Conservation (phyloP, 2,797 vertebrate species). For the Anguilla anguilla region DNA sequence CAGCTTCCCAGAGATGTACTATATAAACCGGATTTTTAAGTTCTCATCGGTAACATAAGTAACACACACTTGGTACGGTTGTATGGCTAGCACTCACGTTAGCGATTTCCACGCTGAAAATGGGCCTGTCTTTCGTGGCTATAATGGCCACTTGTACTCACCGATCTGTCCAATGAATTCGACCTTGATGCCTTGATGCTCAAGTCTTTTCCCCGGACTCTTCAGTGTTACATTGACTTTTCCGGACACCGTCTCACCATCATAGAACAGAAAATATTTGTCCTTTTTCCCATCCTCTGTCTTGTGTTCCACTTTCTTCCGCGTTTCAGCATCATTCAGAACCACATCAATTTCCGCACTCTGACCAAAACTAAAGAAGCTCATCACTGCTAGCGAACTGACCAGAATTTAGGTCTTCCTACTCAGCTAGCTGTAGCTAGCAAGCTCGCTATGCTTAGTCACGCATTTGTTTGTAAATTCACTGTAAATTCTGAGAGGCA, state of each 20-base stretch:
- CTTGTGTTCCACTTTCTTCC: slow-evolving; percentile 91
- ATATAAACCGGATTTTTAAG: not conserved
- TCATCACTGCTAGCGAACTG: slow-evolving; percentile 71
- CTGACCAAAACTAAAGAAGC: slow-evolving; percentile 94
- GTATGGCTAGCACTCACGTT: not conserved
- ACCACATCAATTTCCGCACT: slow-evolving; percentile 91
- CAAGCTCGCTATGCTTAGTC: not conserved
- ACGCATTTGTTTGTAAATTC: not conserved
- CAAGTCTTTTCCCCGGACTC: slow-evolving; percentile 90
- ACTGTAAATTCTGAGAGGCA: not conserved
- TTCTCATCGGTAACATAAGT: not conserved
- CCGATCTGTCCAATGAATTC: slow-evolving; percentile 98
- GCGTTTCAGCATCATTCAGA: slow-evolving; percentile 87
- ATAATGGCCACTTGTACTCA: slow-evolving; percentile 58
- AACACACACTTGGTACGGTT: not conserved
- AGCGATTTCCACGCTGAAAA: not conserved
- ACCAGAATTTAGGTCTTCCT: not conserved
- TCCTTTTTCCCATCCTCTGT: slow-evolving; percentile 95
- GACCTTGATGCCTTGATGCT: slow-evolving; percentile 97
- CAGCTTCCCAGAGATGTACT: not conserved
- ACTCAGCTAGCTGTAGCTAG: slow-evolving; percentile 1
- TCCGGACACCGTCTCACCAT: slow-evolving; percentile 93
- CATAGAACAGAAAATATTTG: slow-evolving; percentile 94
- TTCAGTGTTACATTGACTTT: slow-evolving; percentile 91
- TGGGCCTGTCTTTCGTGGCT: not conserved